phyloP scores from a whole-genome alignment of 2,113 vertebrate species.

The Leiothrix lutea region DNA sequence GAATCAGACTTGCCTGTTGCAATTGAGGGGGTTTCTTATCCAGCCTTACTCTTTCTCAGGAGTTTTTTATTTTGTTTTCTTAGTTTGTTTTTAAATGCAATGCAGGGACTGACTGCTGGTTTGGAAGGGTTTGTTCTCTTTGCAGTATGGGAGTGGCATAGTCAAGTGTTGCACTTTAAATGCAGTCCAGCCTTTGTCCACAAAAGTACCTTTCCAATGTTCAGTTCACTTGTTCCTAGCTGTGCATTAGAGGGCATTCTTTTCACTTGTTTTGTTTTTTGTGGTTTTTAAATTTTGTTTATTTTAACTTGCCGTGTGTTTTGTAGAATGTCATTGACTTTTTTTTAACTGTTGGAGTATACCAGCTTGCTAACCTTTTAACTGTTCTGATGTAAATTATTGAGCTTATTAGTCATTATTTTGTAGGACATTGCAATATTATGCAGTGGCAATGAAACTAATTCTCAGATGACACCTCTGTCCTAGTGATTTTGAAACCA shows the following conservation, averaged over 20 bases:
- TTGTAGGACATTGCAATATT: constrained; percentile 45
- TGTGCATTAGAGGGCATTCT: constrained; percentile 70
- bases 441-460: background rate
- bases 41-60: constrained; percentile 79
- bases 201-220: constrained; percentile 73
- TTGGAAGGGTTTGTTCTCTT: constrained; percentile 66
- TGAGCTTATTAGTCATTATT: background rate
- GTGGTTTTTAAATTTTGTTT: background rate
- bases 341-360: background rate
- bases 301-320: constrained; percentile 25
- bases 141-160: constrained; percentile 55
- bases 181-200: constrained; percentile 69
- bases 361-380: background rate
- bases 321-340: background rate
- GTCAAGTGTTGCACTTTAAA: constrained; percentile 77
- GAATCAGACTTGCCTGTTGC: constrained; percentile 44
- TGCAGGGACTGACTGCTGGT: constrained; percentile 70
- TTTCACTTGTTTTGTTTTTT: background rate
- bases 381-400: constrained; percentile 33
- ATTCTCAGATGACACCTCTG: constrained; percentile 1
- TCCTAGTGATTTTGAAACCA: background rate
- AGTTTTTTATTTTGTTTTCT: constrained; percentile 42
- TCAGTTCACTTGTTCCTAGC: constrained; percentile 65
- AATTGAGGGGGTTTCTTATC: constrained; percentile 63
- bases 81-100: constrained; percentile 52